These are phyloP conservation scores for Globodera rostochiensis DNA, from an alignment of 1,140 invertebrate species.

Conservation along the genomic window DNA sequence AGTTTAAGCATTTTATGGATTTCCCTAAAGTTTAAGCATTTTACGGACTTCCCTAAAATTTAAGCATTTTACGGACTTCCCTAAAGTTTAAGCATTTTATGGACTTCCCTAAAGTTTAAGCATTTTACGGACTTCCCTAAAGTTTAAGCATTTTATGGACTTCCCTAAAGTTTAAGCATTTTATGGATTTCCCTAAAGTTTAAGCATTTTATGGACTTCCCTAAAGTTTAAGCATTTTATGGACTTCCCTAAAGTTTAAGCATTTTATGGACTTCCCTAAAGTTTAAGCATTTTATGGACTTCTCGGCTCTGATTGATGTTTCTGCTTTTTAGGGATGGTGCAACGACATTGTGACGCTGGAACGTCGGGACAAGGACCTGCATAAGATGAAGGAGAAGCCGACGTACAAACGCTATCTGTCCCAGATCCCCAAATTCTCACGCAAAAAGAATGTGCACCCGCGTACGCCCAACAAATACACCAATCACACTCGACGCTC, in stretches of 20 bases:
- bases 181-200: no score
- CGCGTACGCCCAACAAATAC: slow-evolving; percentile 24
- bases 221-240: background rate
- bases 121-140: no score
- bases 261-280: no score
- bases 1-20: background rate
- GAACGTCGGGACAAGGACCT: slow-evolving; percentile 22
- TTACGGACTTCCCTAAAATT: no score
- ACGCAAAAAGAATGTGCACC: slow-evolving; percentile 12
- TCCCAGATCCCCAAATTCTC: slow-evolving; percentile 2
- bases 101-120: background rate
- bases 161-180: no score
- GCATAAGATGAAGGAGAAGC: slow-evolving; percentile 18
- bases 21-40: no score
- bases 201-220: no score
- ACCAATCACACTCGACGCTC: slow-evolving; percentile 20
- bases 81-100: no score
- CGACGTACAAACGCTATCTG: slow-evolving; percentile 19
- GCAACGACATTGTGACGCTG: slow-evolving; percentile 5
- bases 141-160: no score
- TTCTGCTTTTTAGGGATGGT: slow-evolving; percentile 20
- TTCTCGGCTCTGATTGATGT: background rate
- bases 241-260: no score
- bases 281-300: no score
- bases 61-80: no score